Evolutionary conservation across 2,113 vertebrate species (phyloP).

Genomic region (Cygnus buccinator): DNA sequence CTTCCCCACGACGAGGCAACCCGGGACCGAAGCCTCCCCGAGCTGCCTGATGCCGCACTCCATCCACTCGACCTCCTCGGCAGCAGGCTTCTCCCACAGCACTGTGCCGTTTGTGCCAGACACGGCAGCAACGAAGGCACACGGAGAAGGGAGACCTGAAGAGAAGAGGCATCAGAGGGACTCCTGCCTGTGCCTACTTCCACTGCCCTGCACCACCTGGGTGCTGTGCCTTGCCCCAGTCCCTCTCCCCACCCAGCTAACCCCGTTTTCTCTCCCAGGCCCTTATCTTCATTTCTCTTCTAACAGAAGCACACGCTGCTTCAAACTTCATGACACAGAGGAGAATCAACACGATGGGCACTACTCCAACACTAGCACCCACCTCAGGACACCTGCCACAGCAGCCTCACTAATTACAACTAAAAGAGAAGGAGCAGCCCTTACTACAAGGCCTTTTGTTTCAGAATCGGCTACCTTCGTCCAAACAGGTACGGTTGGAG

Average conservation of each 20-base stretch:
- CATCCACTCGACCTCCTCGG: conserved; percentile 78
- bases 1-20: conserved; percentile 80
- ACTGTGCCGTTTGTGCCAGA: conserved; percentile 84
- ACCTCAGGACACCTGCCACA: neutral
- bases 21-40: neutral
- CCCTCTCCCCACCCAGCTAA: neutral
- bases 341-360: neutral
- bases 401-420: neutral
- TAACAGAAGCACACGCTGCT: neutral
- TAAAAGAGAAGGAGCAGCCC: neutral
- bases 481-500: conserved; percentile 78
- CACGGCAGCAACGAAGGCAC: conserved; percentile 81
- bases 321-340: neutral
- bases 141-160: conserved; percentile 83
- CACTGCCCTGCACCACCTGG: fast-evolving
- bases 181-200: no score
- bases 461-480: conserved; percentile 78
- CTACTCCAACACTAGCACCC: no score
- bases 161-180: neutral
- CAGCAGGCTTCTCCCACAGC: conserved; percentile 83
- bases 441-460: neutral
- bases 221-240: neutral
- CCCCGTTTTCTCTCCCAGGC: neutral
- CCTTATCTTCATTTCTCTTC: neutral
- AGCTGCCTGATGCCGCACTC: conserved; percentile 78